Conservation (phyloP, 1,140 invertebrate genomes). For the Papilio xuthus region DNA sequence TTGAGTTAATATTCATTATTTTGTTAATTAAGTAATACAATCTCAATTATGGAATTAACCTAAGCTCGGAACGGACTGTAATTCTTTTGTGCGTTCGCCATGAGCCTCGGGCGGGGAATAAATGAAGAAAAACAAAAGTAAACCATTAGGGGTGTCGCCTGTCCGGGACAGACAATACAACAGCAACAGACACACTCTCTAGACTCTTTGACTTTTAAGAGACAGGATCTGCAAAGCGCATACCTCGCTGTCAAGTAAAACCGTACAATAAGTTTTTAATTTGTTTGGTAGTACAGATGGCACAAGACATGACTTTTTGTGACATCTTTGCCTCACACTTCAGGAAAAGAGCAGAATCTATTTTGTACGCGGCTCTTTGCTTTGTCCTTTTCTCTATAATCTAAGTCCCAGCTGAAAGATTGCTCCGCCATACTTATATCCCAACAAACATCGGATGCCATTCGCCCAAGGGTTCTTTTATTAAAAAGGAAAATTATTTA, state of each 20-base stretch:
- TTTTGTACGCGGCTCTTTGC: neutral
- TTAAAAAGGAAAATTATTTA: constrained; percentile 37
- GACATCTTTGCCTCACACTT: neutral
- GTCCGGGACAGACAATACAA: constrained; percentile 58
- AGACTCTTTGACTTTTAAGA: neutral
- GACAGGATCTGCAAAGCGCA: neutral
- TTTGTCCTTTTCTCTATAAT: neutral
- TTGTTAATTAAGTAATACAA: constrained; percentile 14
- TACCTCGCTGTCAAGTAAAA: neutral
- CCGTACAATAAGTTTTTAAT: neutral
- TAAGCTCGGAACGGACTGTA: constrained; percentile 40
- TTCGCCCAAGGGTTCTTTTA: constrained; percentile 18
- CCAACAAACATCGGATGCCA: constrained; percentile 22
- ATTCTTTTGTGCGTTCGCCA: constrained; percentile 55
- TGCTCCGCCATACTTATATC: constrained; percentile 26
- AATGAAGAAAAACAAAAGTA: constrained; percentile 68
- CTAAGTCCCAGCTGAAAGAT: constrained; percentile 13
- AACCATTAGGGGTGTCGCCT: constrained; percentile 57
- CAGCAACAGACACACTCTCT: constrained; percentile 32
- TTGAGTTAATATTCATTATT: neutral
- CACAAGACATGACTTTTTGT: neutral
- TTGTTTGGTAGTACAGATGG: neutral
- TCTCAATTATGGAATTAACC: constrained; percentile 46
- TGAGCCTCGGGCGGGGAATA: constrained; percentile 46
- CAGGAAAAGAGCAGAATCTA: neutral